phyloP scores from a whole-genome alignment of 2,888 invertebrate genomes.

The Dromius quadrimaculatus region DNA sequence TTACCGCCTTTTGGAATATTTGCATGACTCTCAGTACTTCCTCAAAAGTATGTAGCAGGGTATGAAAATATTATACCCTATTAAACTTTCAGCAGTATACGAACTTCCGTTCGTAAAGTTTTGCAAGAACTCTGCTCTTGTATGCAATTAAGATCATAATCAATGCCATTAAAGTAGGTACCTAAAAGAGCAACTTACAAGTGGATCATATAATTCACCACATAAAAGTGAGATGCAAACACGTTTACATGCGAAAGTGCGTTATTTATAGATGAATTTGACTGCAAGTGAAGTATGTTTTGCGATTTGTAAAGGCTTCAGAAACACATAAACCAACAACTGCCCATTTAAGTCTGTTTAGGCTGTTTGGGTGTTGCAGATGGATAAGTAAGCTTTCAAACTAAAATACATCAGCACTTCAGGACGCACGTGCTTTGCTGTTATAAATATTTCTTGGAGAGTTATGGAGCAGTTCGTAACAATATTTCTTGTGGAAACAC shows the following conservation, averaged over 20 bases:
- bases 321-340: slow-evolving; percentile 22
- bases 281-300: slow-evolving; percentile 10
- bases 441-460: no score
- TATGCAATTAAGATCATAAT: slow-evolving; percentile 28
- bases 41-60: no score
- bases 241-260: slow-evolving; percentile 27
- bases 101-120: no score
- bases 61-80: no score
- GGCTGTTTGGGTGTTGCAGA: neutral
- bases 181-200: slow-evolving; percentile 12
- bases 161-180: neutral
- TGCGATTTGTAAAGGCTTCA: slow-evolving; percentile 15
- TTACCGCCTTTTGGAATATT: no score
- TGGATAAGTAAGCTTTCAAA: slow-evolving; percentile 2
- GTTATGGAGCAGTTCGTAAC: no score
- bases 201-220: slow-evolving; percentile 13
- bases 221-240: slow-evolving; percentile 32
- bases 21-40: no score
- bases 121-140: no score
- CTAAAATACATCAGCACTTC: no score
- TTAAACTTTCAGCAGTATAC: no score
- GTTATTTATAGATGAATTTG: slow-evolving; percentile 39
- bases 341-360: slow-evolving; percentile 21
- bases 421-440: no score
- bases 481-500: no score